Evolutionary conservation across 2,113 vertebrate species (phyloP), one percentile per base, ranked within the genome.

Genomic region (Clupea harengus): DNA sequence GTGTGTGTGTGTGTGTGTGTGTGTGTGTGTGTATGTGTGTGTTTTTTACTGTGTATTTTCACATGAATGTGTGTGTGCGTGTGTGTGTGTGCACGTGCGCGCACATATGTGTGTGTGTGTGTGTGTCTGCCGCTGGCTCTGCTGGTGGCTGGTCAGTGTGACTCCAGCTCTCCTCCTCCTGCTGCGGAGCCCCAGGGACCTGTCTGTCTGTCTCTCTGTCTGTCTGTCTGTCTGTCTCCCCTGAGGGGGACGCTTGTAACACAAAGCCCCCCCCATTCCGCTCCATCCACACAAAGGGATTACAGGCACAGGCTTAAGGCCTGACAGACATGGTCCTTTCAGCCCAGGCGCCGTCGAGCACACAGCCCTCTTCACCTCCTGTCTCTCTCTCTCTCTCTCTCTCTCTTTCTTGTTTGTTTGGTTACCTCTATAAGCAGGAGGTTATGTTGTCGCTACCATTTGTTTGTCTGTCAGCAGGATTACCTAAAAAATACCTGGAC

Each of bases 221-320:
- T 39, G 39, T 39, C 39, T 39, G 39, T 39, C 39, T 39, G 39
- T 39, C 39, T 39, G 39, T 75, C 11, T 75, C 67, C 25, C 67
- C 28, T 17, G 3, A 32, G 72, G 72, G 39, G 72, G 72, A 78
- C 11, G 2, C 72, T 78, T 78, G 72, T 39, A 39, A 28, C 39
- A 78, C 72, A 78, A 78, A 11, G 10, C 28, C 67, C 67, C 25
- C 67, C 10, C 25, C 25, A 13, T 0, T 10, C 64, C 9, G 6
- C 72, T 32, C 72, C 72, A 78, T 8, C 72, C 72, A 39, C 32
- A 78, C 72, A 78, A 78, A 78, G 32, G 28, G 25, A 78, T 78
- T 78, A 78, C 3, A 78, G 2, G 72, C 10, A 39, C 72, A 78
- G 72, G 72, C 72, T 78, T 78, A 17, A 32, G 72, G 72, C 72